Evolutionary conservation across 35 echinoderm and acorn worm genomes (phyloP).

Genomic region (Amphiura filiformis): DNA sequence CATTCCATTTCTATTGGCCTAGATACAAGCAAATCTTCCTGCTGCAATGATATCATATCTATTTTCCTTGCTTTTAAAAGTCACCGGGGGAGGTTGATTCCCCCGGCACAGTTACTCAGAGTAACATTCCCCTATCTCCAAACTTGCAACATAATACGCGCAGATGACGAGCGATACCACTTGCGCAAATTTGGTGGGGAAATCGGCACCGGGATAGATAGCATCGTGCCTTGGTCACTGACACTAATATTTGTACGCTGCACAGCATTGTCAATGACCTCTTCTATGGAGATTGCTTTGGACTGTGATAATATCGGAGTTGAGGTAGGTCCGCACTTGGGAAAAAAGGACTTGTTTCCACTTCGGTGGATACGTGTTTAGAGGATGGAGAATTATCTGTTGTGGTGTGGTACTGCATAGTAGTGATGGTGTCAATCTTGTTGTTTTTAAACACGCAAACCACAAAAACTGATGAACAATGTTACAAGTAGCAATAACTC

Average conservation of each 20-base stretch:
- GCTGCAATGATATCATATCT: not conserved
- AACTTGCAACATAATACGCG: not conserved
- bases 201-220: not conserved
- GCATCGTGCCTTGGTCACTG: not conserved
- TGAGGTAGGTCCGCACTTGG: not conserved
- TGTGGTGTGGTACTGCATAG: no score
- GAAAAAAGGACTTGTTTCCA: no score
- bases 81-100: not conserved
- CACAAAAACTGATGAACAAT: no score
- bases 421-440: no score
- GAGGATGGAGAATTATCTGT: no score
- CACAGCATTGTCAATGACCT: not conserved
- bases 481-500: no score
- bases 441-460: no score
- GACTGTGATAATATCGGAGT: not conserved
- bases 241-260: slow-evolving; percentile 7
- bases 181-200: not conserved
- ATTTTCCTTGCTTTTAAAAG: slow-evolving; percentile 10
- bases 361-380: no score
- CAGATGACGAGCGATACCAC: not conserved
- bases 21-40: not conserved
- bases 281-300: not conserved
- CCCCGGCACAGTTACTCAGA: not conserved
- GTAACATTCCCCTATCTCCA: not conserved
- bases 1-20: not conserved